Percentiles rank a stretch among this genome's conserved stretches.
These are phyloP conservation scores for Rhinopomastus cyanomelas DNA, from an alignment of 2,113 vertebrate genomes.

Conservation along the genomic window DNA sequence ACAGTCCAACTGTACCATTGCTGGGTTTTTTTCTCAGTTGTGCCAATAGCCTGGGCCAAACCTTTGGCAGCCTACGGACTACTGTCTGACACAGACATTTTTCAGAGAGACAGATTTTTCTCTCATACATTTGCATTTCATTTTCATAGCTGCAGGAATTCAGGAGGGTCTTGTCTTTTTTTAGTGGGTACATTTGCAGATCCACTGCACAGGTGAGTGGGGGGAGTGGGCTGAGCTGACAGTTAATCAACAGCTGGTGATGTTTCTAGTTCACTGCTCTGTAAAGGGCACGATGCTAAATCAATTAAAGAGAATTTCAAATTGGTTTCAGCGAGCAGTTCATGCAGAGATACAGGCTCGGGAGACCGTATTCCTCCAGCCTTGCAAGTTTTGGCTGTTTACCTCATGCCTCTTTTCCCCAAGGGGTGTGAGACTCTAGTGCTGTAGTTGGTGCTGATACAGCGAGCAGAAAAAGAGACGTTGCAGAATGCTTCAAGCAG, in stretches of 20 bases:
- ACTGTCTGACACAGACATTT: neutral
- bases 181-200: neutral
- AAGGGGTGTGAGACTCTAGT: neutral
- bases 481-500: neutral
- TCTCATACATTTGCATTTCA: neutral
- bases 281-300: neutral
- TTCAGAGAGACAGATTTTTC: neutral
- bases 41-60: neutral
- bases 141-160: neutral
- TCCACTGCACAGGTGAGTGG: neutral
- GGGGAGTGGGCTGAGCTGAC: neutral
- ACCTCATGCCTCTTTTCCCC: neutral
- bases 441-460: neutral
- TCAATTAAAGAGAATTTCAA: neutral
- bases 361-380: neutral
- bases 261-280: neutral
- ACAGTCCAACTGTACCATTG: neutral
- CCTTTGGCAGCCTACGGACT: neutral
- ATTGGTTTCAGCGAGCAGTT: neutral
- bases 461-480: neutral
- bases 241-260: neutral
- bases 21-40: neutral
- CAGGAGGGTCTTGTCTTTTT: neutral
- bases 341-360: neutral
- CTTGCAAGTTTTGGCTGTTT: neutral